phyloP scores from a whole-genome alignment of 2,113 vertebrate genomes.

The Canis aureus region DNA sequence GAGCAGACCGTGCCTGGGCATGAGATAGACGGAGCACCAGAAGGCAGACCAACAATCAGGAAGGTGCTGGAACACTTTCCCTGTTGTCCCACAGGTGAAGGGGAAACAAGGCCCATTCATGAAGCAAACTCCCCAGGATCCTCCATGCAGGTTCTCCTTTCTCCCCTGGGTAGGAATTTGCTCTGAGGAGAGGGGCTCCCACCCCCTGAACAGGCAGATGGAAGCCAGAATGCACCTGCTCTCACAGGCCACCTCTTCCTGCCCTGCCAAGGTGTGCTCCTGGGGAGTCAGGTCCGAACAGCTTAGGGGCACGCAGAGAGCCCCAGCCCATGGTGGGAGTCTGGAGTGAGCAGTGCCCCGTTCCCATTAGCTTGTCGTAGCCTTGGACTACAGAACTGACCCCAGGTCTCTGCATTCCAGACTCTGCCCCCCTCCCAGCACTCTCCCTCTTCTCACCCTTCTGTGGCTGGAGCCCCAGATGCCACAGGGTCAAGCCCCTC shows the following conservation, averaged over 20 bases:
- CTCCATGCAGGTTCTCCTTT: background rate
- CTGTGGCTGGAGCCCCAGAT: background rate
- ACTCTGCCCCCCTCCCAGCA: background rate
- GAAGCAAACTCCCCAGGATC: background rate
- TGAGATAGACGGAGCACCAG: background rate
- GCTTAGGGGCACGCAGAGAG: background rate
- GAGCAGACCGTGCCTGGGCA: background rate
- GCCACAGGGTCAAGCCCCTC: background rate
- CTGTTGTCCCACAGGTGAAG: background rate
- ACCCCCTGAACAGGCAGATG: background rate
- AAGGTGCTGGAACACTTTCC: background rate
- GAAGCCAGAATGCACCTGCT: background rate
- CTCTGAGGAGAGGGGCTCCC: background rate
- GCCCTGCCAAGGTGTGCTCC: background rate
- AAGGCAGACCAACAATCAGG: background rate
- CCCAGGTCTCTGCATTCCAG: background rate
- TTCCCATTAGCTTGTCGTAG: background rate
- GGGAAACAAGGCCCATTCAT: fast-evolving
- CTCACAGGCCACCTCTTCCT: background rate
- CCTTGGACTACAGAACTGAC: background rate
- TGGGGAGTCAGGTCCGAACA: background rate
- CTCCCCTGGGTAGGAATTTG: background rate
- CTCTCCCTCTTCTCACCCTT: background rate
- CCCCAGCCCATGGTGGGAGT: too few relatives aligned
- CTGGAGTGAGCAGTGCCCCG: background rate